Evolutionary conservation across 2,888 invertebrate species (phyloP).

Genomic region (Salticus scenicus): DNA sequence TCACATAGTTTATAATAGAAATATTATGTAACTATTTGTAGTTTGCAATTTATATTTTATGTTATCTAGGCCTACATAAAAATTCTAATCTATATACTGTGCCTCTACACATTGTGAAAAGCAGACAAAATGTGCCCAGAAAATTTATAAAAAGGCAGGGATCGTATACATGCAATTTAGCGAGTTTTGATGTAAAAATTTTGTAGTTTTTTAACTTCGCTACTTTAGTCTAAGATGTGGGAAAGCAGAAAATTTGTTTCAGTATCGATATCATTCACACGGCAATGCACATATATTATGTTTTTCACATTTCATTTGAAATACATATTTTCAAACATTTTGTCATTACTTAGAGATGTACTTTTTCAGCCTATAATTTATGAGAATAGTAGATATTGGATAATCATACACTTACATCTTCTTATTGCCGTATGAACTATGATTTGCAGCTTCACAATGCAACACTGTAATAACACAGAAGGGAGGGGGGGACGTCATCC

Average conservation of each 20-base stretch:
- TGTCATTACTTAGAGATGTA: too few species aligned
- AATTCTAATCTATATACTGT: conserved; percentile 5
- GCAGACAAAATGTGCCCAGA: conserved; percentile 4
- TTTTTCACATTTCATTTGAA: too few species aligned
- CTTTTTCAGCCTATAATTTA: too few species aligned
- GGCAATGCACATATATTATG: too few species aligned
- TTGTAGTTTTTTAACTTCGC: background rate
- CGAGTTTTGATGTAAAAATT: background rate
- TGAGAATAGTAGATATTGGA: too few species aligned
- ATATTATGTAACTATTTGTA: background rate
- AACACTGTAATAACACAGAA: conserved; percentile 57
- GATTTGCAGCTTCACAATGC: conserved; percentile 64
- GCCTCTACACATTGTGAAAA: conserved; percentile 9
- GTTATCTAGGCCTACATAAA: background rate
- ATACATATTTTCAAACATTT: too few species aligned
- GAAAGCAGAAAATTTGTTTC: conserved; percentile 6
- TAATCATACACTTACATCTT: background rate
- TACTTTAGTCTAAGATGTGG: conserved; percentile 7
- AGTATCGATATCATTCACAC: background rate
- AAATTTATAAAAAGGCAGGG: background rate
- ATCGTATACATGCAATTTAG: background rate
- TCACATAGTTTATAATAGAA: background rate
- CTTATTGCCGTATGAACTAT: background rate
- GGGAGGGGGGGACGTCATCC: conserved; percentile 51
- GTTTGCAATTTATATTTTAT: background rate